Evolutionary conservation across 2,888 invertebrate genomes (phyloP).

Genomic region (Lapara coniferarum): DNA sequence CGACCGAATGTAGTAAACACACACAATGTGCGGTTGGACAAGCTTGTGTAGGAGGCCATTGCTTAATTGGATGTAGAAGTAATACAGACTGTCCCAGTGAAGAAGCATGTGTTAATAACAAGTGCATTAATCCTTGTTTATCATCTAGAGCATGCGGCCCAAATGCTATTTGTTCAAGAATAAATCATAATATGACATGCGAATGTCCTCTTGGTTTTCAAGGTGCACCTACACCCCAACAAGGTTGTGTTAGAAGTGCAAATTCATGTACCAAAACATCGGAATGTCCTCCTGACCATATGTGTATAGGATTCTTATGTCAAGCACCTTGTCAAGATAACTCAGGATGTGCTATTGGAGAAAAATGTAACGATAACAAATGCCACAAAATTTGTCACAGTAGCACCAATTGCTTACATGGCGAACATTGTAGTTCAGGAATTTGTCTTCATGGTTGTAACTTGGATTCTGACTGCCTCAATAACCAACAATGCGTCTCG

Average conservation of each 20-base stretch:
- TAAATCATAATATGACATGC: conserved; percentile 90
- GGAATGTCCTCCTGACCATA: conserved; percentile 90
- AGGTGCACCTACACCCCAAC: conserved; percentile 93
- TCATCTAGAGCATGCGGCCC: conserved; percentile 91
- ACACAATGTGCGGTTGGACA: conserved; percentile 91
- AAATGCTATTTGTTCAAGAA: conserved; percentile 91
- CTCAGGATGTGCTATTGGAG: conserved; percentile 91
- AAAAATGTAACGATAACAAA: conserved; percentile 90
- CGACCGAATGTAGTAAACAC: conserved; percentile 91
- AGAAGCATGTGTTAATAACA: conserved; percentile 92
- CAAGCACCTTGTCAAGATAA: conserved; percentile 90
- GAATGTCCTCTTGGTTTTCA: conserved; percentile 93
- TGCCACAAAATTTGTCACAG: conserved; percentile 94
- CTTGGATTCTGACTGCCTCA: conserved; percentile 90
- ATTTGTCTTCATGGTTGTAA: conserved; percentile 93
- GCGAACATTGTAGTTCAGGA: conserved; percentile 93
- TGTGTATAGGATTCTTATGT: conserved; percentile 91
- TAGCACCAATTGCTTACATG: conserved; percentile 94
- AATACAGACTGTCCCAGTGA: conserved; percentile 90
- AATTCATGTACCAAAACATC: conserved; percentile 86
- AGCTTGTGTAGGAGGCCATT: conserved; percentile 91
- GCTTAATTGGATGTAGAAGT: conserved; percentile 92
- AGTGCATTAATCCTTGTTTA: conserved; percentile 92
- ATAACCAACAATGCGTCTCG: conserved; percentile 89
- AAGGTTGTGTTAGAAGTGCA: conserved; percentile 94